These are phyloP conservation scores for Sphaerophoria taeniata DNA, from an alignment of 2,888 invertebrate species.

Conservation along the genomic window DNA sequence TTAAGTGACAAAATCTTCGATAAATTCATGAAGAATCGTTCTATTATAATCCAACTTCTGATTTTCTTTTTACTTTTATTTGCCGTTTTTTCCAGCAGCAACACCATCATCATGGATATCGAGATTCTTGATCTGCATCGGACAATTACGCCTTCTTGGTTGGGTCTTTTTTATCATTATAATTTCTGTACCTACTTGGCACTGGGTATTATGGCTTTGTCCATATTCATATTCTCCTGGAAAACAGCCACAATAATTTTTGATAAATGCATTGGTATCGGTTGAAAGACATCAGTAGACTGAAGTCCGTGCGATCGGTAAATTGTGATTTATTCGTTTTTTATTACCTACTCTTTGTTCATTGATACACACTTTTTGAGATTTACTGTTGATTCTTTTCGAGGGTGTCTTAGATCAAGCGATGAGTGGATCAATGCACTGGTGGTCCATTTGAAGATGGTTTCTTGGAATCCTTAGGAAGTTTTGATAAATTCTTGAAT, in stretches of 20 bases:
- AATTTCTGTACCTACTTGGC: slow-evolving; percentile 27
- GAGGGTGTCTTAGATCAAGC: slow-evolving; percentile 48
- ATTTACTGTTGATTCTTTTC: slow-evolving; percentile 41
- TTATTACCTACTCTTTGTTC: slow-evolving; percentile 5
- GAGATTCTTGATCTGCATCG: slow-evolving; percentile 48
- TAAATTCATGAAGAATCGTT: slow-evolving; percentile 68
- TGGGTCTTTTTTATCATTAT: slow-evolving; percentile 17
- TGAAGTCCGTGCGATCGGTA: slow-evolving; percentile 44
- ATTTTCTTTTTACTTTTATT: background rate
- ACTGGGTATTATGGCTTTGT: slow-evolving; percentile 51
- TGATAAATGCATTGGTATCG: slow-evolving; percentile 69
- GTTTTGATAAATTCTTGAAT: background rate
- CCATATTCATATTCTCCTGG: slow-evolving; percentile 54
- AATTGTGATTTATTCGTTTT: slow-evolving; percentile 52
- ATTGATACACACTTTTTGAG: slow-evolving; percentile 42
- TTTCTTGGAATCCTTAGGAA: background rate
- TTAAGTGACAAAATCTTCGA: slow-evolving; percentile 69
- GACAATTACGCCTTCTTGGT: slow-evolving; percentile 64
- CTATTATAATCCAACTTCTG: slow-evolving; percentile 5
- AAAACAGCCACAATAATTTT: slow-evolving; percentile 42
- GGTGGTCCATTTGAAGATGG: slow-evolving; percentile 38
- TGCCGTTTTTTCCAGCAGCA: background rate
- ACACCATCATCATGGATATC: slow-evolving; percentile 28
- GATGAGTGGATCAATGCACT: slow-evolving; percentile 25
- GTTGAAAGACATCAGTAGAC: slow-evolving; percentile 46